These are phyloP conservation scores for Staurois parvus DNA, from an alignment of 2,797 vertebrate genomes.

Conservation along the genomic window DNA sequence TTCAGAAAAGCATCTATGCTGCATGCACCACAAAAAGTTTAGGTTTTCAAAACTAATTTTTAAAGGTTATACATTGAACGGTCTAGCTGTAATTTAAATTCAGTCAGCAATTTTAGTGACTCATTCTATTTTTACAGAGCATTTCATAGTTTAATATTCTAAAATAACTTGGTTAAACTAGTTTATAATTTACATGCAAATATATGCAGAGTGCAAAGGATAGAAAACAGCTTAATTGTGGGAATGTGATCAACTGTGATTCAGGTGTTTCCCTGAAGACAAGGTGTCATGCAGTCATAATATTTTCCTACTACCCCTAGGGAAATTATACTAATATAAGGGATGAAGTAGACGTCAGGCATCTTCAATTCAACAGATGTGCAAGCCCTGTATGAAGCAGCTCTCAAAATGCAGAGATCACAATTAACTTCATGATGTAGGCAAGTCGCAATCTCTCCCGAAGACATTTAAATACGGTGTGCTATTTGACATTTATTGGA, in stretches of 20 bases:
- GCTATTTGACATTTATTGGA: conserved; percentile 13
- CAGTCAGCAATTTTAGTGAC: no score
- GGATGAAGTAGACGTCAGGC: conserved; percentile 33
- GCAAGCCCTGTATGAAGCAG: conserved; percentile 4
- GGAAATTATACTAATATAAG: conserved; percentile 54
- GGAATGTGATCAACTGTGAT: conserved; percentile 44
- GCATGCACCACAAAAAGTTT: no score
- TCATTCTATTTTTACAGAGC: conserved; percentile 29
- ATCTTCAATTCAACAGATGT: conserved; percentile 47
- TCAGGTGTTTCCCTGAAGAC: conserved; percentile 51
- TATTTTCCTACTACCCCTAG: conserved; percentile 22
- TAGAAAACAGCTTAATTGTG: conserved; percentile 44
- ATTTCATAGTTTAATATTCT: conserved; percentile 38
- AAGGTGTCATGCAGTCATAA: conserved; percentile 43
- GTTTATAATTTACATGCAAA: conserved; percentile 46
- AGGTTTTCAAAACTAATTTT: no score
- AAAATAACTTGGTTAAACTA: conserved; percentile 40
- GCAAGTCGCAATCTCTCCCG: conserved; percentile 14
- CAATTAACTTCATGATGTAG: conserved; percentile 29
- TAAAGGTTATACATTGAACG: no score
- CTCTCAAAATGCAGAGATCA: conserved; percentile 32
- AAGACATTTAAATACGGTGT: conserved; percentile 10
- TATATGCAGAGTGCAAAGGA: conserved; percentile 49
- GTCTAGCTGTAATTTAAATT: no score
- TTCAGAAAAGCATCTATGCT: no score